These are phyloP conservation scores for Hetaerina americana DNA, from an alignment of 1,140 invertebrate genomes.

Conservation along the genomic window DNA sequence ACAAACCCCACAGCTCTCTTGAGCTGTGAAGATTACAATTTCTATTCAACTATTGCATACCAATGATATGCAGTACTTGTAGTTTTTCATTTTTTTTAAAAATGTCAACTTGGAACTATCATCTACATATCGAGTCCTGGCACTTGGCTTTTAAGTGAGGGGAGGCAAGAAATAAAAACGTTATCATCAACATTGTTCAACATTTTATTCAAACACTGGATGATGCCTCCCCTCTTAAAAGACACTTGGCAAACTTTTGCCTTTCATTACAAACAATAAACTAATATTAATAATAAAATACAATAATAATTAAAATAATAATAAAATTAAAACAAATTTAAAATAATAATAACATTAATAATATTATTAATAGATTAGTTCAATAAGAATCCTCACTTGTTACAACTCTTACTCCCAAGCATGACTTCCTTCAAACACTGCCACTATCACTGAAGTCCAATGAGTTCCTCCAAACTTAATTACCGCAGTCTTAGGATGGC, in stretches of 20 bases:
- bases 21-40: slow-evolving; percentile 10
- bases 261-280: neutral
- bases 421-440: neutral
- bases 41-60: neutral
- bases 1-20: slow-evolving; percentile 14
- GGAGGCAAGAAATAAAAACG: slow-evolving; percentile 8
- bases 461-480: neutral
- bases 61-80: neutral
- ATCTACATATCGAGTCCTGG: slow-evolving; percentile 9
- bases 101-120: slow-evolving; percentile 15
- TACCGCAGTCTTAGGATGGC: neutral
- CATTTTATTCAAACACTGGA: neutral
- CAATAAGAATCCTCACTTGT: neutral
- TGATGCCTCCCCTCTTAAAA: slow-evolving; percentile 11
- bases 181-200: neutral
- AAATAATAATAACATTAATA: too few relatives aligned
- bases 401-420: neutral
- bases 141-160: slow-evolving; percentile 14
- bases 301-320: too few relatives aligned
- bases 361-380: neutral
- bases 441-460: neutral
- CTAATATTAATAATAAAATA: neutral
- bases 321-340: too few relatives aligned
- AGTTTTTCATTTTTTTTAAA: slow-evolving; percentile 6
- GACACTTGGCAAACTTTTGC: neutral